Evolutionary conservation across 1,140 invertebrate species (phyloP).

Genomic region (Triops longicaudatus): DNA sequence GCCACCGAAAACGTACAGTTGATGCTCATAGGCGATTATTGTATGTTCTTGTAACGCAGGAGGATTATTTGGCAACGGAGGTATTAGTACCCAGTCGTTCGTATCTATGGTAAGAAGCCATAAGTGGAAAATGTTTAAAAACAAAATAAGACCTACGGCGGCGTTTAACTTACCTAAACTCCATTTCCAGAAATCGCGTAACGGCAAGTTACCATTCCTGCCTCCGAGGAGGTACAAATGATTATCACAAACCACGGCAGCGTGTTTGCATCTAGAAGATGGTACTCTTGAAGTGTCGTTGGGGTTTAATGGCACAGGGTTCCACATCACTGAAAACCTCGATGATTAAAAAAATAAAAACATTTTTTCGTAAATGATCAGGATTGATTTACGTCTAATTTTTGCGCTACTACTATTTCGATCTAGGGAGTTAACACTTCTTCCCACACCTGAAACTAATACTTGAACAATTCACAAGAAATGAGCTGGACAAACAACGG

Average conservation of each 20-base stretch:
- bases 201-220: constrained; percentile 66
- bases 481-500: no score
- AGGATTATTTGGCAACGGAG: constrained; percentile 40
- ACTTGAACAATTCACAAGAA: no score
- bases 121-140: no score
- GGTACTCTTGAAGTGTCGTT: constrained; percentile 34
- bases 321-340: not conserved
- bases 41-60: constrained; percentile 76
- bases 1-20: constrained; percentile 79
- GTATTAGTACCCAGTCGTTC: constrained; percentile 41
- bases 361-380: no score
- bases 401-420: no score
- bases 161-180: constrained; percentile 54
- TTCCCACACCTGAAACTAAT: no score
- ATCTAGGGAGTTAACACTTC: no score
- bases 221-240: constrained; percentile 73
- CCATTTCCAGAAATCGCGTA: constrained; percentile 78
- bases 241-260: constrained; percentile 61
- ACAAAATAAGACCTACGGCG: not conserved
- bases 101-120: constrained; percentile 36
- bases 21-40: constrained; percentile 62
- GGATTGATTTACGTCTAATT: no score
- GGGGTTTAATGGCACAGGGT: not conserved
- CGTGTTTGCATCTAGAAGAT: constrained; percentile 66
- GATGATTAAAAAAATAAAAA: no score